A percentile compares a stretch with the other conserved stretches of the same genome.
These are phyloP conservation scores for Caenorhabditis sp. DNA, from an alignment of 2,888 invertebrate species.

Conservation along the genomic window DNA sequence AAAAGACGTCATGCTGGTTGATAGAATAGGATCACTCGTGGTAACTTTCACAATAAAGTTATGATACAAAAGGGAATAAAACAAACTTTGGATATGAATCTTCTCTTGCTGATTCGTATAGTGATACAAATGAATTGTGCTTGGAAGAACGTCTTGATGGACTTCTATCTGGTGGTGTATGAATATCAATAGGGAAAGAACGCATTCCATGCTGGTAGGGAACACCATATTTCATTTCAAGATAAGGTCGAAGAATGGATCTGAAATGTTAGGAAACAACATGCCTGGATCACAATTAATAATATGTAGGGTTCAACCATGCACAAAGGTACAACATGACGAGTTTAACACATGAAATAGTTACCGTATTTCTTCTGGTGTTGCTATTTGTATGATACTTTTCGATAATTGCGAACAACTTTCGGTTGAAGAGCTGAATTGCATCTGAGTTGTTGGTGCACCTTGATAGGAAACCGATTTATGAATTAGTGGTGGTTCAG, in stretches of 20 bases:
- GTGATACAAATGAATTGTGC: slow-evolving; percentile 32
- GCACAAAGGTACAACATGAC: background rate
- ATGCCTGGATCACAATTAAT: slow-evolving; percentile 1
- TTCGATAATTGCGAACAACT: slow-evolving; percentile 45
- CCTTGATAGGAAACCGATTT: slow-evolving; percentile 39
- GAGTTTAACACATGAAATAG: background rate
- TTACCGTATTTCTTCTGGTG: slow-evolving; percentile 64
- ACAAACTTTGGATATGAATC: slow-evolving; percentile 29
- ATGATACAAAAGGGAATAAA: slow-evolving; percentile 4
- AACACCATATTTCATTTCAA: slow-evolving; percentile 38
- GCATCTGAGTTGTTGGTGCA: slow-evolving; percentile 27
- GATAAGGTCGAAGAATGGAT: slow-evolving; percentile 40
- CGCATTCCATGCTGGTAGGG: slow-evolving; percentile 34
- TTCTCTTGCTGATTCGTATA: slow-evolving; percentile 34
- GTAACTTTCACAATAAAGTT: background rate
- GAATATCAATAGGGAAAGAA: slow-evolving; percentile 37
- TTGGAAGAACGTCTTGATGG: slow-evolving; percentile 26
- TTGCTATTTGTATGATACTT: slow-evolving; percentile 55
- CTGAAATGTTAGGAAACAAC: slow-evolving; percentile 27
- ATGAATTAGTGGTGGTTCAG: slow-evolving; percentile 25
- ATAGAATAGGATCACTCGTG: too few relatives aligned
- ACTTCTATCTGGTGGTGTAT: slow-evolving; percentile 21
- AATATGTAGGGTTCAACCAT: background rate
- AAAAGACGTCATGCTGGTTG: too few relatives aligned
- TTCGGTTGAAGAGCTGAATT: slow-evolving; percentile 39